These are phyloP conservation scores for Rhabdophis nuchalis DNA, from an alignment of 2,797 vertebrate species.

Conservation along the genomic window DNA sequence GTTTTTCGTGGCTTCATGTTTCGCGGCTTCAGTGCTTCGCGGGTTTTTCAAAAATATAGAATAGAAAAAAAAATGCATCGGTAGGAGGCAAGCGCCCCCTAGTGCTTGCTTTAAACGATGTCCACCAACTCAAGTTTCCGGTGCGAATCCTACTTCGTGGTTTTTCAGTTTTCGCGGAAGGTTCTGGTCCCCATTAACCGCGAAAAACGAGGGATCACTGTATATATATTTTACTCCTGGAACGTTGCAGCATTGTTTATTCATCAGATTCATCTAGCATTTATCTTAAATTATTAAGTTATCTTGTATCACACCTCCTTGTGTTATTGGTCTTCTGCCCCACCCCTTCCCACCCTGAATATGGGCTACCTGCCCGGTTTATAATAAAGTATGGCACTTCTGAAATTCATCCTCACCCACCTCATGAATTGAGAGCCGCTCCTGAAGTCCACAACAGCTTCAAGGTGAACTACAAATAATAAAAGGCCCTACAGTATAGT, in stretches of 20 bases:
- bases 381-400: neutral
- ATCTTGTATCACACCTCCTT: neutral
- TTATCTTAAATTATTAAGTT: no score
- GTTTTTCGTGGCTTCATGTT: no score
- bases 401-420: neutral
- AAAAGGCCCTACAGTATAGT: neutral
- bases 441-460: neutral
- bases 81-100: no score
- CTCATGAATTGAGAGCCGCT: conserved; percentile 34
- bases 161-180: no score
- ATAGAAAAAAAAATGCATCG: no score
- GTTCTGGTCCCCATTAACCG: no score
- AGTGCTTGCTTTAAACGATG: no score
- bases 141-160: no score
- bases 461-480: neutral
- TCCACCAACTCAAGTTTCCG: no score
- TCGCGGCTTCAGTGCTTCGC: no score
- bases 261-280: neutral
- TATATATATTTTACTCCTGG: neutral
- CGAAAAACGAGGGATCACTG: no score
- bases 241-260: conserved; percentile 27
- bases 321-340: neutral
- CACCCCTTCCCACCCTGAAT: neutral
- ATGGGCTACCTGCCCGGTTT: conserved; percentile 17
- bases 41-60: no score